Evolutionary conservation across 2,888 invertebrate genomes (phyloP).

Genomic region (Melinaea menophilus): DNA sequence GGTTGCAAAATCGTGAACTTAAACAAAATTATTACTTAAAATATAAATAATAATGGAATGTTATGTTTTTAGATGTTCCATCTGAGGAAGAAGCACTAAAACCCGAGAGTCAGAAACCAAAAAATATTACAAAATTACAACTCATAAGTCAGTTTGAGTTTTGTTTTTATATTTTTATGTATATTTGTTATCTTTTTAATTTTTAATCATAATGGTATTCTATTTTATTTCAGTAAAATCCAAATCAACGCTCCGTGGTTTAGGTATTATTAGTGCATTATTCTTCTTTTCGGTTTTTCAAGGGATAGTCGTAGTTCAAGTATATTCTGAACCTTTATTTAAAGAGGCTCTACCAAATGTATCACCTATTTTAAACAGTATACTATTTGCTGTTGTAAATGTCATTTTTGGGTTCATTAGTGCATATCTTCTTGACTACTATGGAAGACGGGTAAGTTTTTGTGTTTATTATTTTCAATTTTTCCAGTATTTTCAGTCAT

Average conservation of each 20-base stretch:
- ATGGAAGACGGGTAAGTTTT: conserved; percentile 53
- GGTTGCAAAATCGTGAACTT: too few species aligned
- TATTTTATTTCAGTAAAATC: conserved; percentile 48
- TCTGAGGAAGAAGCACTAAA: conserved; percentile 44
- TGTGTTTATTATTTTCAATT: too few species aligned
- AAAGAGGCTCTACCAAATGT: conserved; percentile 50
- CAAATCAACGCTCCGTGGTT: conserved; percentile 46
- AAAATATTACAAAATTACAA: conserved; percentile 45
- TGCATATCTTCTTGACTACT: conserved; percentile 52
- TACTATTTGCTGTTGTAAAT: conserved; percentile 46
- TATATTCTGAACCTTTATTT: conserved; percentile 61
- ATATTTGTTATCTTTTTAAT: not conserved
- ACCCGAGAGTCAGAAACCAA: conserved; percentile 21
- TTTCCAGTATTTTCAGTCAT: too few species aligned
- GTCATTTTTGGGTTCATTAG: conserved; percentile 46
- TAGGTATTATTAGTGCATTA: conserved; percentile 42
- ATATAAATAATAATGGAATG: not conserved
- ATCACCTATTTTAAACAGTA: conserved; percentile 51
- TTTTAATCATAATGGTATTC: too few species aligned
- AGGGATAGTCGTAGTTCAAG: conserved; percentile 57
- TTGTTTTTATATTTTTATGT: not conserved
- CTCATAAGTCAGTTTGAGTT: conserved; percentile 51
- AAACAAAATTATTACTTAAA: too few species aligned
- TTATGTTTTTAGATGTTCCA: conserved; percentile 33
- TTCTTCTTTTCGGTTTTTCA: conserved; percentile 53